These are phyloP conservation scores for Xerus rutilus DNA, from an alignment of 2,797 vertebrate genomes.

Conservation along the genomic window DNA sequence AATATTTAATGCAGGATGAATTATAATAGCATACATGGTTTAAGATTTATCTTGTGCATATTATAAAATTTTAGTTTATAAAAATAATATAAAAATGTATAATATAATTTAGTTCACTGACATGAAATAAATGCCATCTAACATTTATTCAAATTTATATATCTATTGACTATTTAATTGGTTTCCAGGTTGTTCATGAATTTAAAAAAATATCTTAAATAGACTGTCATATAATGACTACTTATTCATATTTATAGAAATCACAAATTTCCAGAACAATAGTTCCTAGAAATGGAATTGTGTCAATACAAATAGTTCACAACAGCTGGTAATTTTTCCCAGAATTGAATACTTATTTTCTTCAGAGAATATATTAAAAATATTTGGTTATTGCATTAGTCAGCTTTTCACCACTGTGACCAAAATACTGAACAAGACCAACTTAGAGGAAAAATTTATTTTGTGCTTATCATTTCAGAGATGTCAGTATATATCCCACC, in stretches of 20 bases:
- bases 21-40: background rate
- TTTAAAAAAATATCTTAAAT: background rate
- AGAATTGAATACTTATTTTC: background rate
- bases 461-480: too few species aligned
- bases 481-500: too few species aligned
- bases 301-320: background rate
- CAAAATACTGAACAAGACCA: too few species aligned
- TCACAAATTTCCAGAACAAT: slow-evolving; percentile 6
- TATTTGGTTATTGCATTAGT: background rate
- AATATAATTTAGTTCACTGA: background rate
- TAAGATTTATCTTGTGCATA: background rate
- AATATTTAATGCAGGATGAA: background rate
- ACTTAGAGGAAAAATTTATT: too few species aligned
- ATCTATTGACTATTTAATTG: background rate
- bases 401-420: too few species aligned
- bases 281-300: background rate
- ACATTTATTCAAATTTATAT: background rate
- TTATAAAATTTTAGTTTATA: background rate
- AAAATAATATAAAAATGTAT: background rate
- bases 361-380: background rate
- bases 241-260: slow-evolving; percentile 54
- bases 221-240: background rate
- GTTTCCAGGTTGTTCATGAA: background rate
- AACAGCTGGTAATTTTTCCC: background rate
- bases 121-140: background rate